Evolutionary conservation across 2,113 vertebrate species (phyloP), one percentile per base, ranked within the genome.

Genomic region (Pseudorhombus dupliciocellatus): DNA sequence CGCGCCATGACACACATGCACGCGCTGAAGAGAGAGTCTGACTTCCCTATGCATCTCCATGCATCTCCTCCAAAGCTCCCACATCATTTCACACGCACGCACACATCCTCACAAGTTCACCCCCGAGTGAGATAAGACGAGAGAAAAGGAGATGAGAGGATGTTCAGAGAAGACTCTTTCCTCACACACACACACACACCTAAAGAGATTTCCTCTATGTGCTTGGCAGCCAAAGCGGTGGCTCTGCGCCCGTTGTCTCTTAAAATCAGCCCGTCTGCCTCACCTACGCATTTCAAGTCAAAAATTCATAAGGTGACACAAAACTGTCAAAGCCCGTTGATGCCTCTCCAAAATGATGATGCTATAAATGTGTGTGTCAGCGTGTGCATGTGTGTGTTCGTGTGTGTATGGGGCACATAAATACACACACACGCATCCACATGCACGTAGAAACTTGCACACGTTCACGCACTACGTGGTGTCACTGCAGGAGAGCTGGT

Each of bases 261-360:
- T 70, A 76, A 66, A 80, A 88, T 67, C 82, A 80, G 72, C 79
- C 84, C 37, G 73, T 80, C 80, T 81, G 76, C 83, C 63, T 88
- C 85, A 90, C 88, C 88, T 89, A 89, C 87, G 88, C 87, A 86
- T 80, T 84, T 66, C 74, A 73, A 85, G 88, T 90, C 85, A 88
- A 90, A 89, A 84, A 89, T 80, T 75, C 82, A 90, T 68, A 89
- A 86, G 84, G 82, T 90, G 89, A 90, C 88, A 90, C 85, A 74
- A 87, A 92, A 89, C 88, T 90, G 89, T 88, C 90, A 87, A 64
- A 46, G 72, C 75, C 62, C 8, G 83, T 85, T 87, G 84, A 87
- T 75, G 74, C 53, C 42, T 80, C 72, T 87, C 70, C 80, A 84
- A 79, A 68, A 83, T 71, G 79, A 85, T 42, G 79, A 42, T 34